Evolutionary conservation across 1,140 invertebrate species (phyloP).

Genomic region (Samia ricini): DNA sequence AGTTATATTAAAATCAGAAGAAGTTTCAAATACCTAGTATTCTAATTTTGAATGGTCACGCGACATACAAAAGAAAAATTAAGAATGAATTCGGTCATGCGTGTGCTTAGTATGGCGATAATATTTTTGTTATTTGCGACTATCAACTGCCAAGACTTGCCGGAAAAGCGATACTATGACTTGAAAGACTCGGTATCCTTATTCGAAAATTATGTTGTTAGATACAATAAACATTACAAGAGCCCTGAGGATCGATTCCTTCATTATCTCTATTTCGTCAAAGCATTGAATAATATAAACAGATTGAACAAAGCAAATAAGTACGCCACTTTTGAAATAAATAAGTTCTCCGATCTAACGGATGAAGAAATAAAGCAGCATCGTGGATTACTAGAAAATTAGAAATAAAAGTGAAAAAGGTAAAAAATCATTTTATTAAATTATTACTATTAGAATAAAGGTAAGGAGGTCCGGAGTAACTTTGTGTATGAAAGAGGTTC

Average conservation of each 20-base stretch:
- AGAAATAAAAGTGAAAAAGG: too few relatives aligned
- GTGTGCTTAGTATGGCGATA: neutral
- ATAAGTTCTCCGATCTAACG: slow-evolving; percentile 49
- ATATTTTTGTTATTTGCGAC: neutral
- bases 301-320: slow-evolving; percentile 25
- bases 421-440: too few relatives aligned
- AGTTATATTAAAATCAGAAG: neutral
- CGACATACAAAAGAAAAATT: neutral
- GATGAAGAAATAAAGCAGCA: slow-evolving; percentile 31
- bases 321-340: slow-evolving; percentile 40
- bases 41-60: neutral
- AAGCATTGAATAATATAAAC: slow-evolving; percentile 42
- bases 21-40: too few relatives aligned
- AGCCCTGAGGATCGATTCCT: slow-evolving; percentile 37
- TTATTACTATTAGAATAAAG: too few relatives aligned
- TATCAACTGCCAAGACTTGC: neutral
- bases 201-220: slow-evolving; percentile 44
- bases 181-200: slow-evolving; percentile 32
- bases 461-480: too few relatives aligned
- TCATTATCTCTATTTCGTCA: slow-evolving; percentile 41
- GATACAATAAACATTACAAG: slow-evolving; percentile 41
- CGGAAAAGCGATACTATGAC: slow-evolving; percentile 31
- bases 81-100: neutral
- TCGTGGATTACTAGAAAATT: too few relatives aligned
- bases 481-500: too few relatives aligned